Evolutionary conservation across 2,888 invertebrate species (phyloP), one percentile per base, ranked within the genome.

Genomic region (Callyntrura guangdongensis): DNA sequence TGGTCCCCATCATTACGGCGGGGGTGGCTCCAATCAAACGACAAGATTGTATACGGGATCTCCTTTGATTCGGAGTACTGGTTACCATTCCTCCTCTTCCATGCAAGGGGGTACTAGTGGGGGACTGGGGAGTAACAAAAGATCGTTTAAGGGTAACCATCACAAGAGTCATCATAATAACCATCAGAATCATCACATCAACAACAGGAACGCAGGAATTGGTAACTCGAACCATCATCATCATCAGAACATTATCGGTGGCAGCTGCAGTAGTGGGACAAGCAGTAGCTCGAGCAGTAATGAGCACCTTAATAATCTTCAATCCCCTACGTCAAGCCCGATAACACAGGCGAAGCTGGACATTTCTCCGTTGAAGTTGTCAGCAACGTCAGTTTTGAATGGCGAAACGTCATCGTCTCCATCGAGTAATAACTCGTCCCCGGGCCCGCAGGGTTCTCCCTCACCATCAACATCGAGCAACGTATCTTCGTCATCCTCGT

Each of bases 11-110:
- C 79, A 87, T 20, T 56, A 64, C 17, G 59, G 20, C 1, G 77
- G 77, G 14, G 86, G 85, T 25, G 86, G 77, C 8, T 77, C 74
- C 17, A 83, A 56, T 14, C 59, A 72, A n/a, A 67, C 83, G 17
- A 89, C 89, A 2, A 83, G 89, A 17, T 45, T 89, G 20, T 89
- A 89, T 47, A 77, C 89, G 12, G 89, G 89, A n/a, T 89, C 89
- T n/a, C 89, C 89, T 5, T 36, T 89, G 64, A 89, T 89, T 25
- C 53, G 89, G 45, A 61, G 74, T 9, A 69, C 59, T 8, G 74
- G 82, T 49, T 74, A 77, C 36, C 77, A 84, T 64, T 77, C 72
- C 6, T 47, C 77, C 5, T 20, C 81, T 14, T 77, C 85, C 4
- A 77, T 47, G 20, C 25, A 56, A 2, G 74, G 27, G 14, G 45